Evolutionary conservation across 2,888 invertebrate species (phyloP).

Genomic region (Dione vanillae): DNA sequence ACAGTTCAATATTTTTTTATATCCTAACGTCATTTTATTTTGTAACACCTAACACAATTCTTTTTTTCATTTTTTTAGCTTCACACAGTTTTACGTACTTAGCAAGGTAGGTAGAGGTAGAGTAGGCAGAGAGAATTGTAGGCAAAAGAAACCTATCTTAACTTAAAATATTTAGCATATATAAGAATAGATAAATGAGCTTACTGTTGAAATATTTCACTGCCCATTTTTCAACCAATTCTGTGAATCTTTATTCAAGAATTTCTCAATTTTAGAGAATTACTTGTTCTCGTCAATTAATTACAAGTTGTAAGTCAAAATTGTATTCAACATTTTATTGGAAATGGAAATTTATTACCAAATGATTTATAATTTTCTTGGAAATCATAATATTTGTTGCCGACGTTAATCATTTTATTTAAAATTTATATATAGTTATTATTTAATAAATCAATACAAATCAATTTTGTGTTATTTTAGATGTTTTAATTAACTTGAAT

Average conservation of each 20-base stretch:
- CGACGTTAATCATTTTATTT: neutral
- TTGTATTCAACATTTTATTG: neutral
- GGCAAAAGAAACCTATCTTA: too few relatives aligned
- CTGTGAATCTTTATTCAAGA: neutral
- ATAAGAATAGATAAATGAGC: too few relatives aligned
- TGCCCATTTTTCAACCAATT: neutral
- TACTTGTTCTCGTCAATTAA: too few relatives aligned
- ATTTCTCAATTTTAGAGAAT: too few relatives aligned
- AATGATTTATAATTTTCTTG: neutral
- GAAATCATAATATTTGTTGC: neutral
- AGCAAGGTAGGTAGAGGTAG: neutral
- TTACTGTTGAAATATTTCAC: neutral
- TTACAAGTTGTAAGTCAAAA: neutral
- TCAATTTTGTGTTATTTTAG: too few relatives aligned
- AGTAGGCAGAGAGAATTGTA: too few relatives aligned
- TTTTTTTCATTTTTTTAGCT: neutral
- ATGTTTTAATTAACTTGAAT: too few relatives aligned
- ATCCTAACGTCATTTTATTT: neutral
- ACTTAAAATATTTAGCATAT: too few relatives aligned
- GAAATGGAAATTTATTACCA: neutral
- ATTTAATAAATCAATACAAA: too few relatives aligned
- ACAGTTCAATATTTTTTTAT: neutral
- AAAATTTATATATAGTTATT: neutral
- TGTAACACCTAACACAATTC: neutral
- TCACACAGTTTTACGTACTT: neutral